phyloP scores from a whole-genome alignment of 2,797 vertebrate species.

The Hippoglossus hippoglossus region DNA sequence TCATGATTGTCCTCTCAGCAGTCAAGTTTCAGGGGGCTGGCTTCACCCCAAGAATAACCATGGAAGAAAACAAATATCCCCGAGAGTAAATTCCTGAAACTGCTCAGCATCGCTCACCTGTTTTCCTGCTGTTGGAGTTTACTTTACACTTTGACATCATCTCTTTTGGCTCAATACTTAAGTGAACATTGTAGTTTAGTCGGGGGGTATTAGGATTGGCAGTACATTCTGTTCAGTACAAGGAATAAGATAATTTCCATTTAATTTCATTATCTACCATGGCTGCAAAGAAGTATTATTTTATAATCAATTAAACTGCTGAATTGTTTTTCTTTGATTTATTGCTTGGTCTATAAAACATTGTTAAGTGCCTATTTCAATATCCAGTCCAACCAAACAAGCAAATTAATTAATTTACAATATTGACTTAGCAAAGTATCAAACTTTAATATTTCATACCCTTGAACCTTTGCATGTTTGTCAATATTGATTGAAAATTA shows the following conservation, averaged over 20 bases:
- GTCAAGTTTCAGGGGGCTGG: slow-evolving; percentile 69
- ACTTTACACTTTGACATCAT: slow-evolving; percentile 48
- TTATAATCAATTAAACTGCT: not conserved
- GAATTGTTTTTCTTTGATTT: not conserved
- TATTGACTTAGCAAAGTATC: not conserved
- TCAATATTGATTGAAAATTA: not conserved
- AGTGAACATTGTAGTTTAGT: slow-evolving; percentile 13
- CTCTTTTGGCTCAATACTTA: slow-evolving; percentile 31
- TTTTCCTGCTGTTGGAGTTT: slow-evolving; percentile 56
- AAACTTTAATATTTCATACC: not conserved
- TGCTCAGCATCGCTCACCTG: slow-evolving; percentile 50
- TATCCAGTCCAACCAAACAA: not conserved
- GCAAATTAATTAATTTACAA: not conserved
- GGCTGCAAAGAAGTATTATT: not conserved
- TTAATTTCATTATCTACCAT: not conserved
- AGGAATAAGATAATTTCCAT: not conserved
- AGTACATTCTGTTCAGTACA: not conserved
- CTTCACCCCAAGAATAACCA: slow-evolving; percentile 65
- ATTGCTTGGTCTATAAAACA: not conserved
- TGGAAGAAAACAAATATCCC: slow-evolving; percentile 72
- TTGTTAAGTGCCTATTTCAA: not conserved
- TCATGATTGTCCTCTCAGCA: slow-evolving; percentile 79
- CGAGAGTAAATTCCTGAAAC: slow-evolving; percentile 52
- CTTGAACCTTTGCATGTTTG: not conserved
- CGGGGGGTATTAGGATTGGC: slow-evolving; percentile 1